Conservation (phyloP, 2,797 vertebrate species). For the Siniperca scherzeri region DNA sequence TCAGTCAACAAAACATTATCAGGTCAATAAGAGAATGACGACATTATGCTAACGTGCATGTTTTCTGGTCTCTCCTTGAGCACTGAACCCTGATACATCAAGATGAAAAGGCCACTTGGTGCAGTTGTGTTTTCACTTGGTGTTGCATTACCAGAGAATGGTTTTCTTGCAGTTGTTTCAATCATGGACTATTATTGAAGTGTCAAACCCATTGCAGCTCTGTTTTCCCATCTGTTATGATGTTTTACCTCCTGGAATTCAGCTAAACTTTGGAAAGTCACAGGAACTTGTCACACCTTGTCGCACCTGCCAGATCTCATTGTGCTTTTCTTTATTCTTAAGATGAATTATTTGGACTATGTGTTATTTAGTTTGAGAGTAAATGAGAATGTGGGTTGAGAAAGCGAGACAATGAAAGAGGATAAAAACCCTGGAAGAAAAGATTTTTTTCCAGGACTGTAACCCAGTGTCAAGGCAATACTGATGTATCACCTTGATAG, state of each 20-base stretch:
- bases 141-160: conserved; percentile 50
- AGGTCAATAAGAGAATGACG: conserved; percentile 55
- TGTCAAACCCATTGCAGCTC: conserved; percentile 50
- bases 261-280: conserved; percentile 60
- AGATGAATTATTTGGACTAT: conserved; percentile 46
- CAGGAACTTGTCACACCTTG: conserved; percentile 46
- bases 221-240: conserved; percentile 53
- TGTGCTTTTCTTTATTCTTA: conserved; percentile 40
- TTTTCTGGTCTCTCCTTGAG: conserved; percentile 39
- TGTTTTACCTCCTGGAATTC: conserved; percentile 56
- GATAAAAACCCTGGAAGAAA: conserved; percentile 24
- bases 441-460: conserved; percentile 1
- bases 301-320: conserved; percentile 49
- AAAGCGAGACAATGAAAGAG: conserved; percentile 31
- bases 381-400: conserved; percentile 29
- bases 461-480: conserved; percentile 42
- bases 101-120: conserved; percentile 30
- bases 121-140: conserved; percentile 41
- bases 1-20: conserved; percentile 72
- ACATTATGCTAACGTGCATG: conserved; percentile 37
- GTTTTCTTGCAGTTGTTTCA: conserved; percentile 49
- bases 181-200: conserved; percentile 63
- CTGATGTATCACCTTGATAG: conserved; percentile 36
- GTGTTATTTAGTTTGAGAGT: conserved; percentile 37
- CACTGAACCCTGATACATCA: conserved; percentile 12